These are phyloP conservation scores for Semnopithecus entellus DNA, from an alignment of 2,113 vertebrate species.

Conservation along the genomic window DNA sequence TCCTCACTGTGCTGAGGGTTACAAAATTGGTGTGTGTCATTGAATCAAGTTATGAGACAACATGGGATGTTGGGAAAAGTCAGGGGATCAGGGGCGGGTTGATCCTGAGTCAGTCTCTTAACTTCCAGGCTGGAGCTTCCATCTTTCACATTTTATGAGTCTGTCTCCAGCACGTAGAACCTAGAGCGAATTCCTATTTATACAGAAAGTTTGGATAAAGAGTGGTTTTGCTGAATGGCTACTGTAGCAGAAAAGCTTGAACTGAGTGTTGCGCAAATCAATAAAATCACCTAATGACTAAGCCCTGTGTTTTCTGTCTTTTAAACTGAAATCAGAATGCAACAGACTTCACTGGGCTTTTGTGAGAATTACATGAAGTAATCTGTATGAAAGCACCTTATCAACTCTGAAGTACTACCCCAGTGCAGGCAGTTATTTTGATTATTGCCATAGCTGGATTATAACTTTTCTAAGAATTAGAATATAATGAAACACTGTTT, in stretches of 20 bases:
- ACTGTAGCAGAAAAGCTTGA: background rate
- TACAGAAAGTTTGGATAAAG: background rate
- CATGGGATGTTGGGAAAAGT: background rate
- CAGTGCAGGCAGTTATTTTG: background rate
- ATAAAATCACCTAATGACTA: background rate
- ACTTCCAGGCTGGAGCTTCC: background rate
- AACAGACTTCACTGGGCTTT: background rate
- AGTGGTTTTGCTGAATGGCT: background rate
- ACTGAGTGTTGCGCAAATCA: background rate
- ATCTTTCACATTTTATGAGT: background rate
- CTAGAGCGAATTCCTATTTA: background rate
- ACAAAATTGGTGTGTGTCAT: background rate
- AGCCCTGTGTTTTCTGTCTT: background rate
- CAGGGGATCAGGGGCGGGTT: background rate
- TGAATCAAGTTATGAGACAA: background rate
- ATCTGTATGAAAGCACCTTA: background rate
- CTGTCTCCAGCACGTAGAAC: background rate
- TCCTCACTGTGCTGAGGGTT: background rate
- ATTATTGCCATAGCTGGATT: background rate
- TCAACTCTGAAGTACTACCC: background rate
- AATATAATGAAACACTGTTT: background rate
- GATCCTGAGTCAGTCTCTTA: background rate
- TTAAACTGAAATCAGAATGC: background rate
- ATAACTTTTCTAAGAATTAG: conserved; percentile 10
- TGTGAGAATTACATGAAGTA: background rate